These are phyloP conservation scores for Bubo scandiacus DNA, from an alignment of 2,113 vertebrate species.

Conservation along the genomic window DNA sequence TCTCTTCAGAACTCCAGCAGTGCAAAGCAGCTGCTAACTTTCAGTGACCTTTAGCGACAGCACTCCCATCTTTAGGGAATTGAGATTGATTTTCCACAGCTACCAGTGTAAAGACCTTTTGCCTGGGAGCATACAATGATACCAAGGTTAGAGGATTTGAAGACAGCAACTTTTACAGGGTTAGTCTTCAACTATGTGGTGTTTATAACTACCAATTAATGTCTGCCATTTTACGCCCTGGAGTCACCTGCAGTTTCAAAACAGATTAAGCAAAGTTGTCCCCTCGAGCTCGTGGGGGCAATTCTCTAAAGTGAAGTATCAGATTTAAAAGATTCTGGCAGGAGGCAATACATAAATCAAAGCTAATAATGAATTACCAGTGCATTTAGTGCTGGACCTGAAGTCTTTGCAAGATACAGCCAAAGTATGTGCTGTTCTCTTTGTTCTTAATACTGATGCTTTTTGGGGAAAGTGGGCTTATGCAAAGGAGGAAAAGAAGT, in stretches of 20 bases:
- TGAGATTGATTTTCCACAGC: slow-evolving; percentile 63
- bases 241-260: background rate
- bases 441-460: background rate
- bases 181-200: background rate
- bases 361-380: background rate
- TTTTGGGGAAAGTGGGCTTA: background rate
- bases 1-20: background rate
- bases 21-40: slow-evolving; percentile 31
- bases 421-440: background rate
- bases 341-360: background rate
- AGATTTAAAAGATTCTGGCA: background rate
- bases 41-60: slow-evolving; percentile 30
- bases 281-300: background rate
- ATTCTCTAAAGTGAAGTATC: background rate
- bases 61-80: slow-evolving; percentile 29
- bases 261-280: slow-evolving; percentile 5
- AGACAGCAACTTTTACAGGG: slow-evolving; percentile 15
- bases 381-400: background rate
- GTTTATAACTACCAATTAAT: slow-evolving; percentile 4
- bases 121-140: slow-evolving; percentile 7
- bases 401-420: background rate
- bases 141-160: slow-evolving; percentile 38
- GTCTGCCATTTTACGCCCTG: background rate
- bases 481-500: background rate
- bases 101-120: slow-evolving; percentile 33